These are phyloP conservation scores for Thysanoteuthis rhombus DNA, from an alignment of 2,888 invertebrate species.

Conservation along the genomic window DNA sequence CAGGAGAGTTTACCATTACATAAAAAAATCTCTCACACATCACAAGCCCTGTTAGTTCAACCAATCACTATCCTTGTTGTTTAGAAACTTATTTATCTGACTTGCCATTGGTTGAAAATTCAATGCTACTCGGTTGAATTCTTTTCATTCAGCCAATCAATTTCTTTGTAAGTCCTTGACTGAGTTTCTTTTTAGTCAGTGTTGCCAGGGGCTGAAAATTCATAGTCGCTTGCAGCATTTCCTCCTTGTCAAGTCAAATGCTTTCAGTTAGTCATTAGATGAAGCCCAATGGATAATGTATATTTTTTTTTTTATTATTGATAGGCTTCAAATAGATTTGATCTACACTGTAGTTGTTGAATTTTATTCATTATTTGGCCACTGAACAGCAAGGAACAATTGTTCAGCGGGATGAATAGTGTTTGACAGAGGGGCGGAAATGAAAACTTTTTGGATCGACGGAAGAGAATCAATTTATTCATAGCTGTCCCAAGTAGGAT, in stretches of 20 bases:
- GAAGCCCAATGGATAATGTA: not conserved
- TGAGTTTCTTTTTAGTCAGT: not conserved
- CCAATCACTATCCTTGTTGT: not conserved
- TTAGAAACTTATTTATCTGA: not conserved
- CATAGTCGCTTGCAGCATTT: not conserved
- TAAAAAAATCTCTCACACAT: not conserved
- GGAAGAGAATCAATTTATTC: conserved; percentile 12
- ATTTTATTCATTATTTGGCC: conserved; percentile 1
- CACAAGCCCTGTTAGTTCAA: not conserved
- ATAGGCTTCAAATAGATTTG: not conserved
- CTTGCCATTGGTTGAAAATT: not conserved
- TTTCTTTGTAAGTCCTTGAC: not conserved
- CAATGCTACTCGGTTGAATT: not conserved
- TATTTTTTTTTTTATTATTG: not conserved
- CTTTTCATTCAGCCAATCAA: not conserved
- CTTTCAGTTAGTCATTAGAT: not conserved
- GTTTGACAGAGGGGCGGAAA: not conserved
- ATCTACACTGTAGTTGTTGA: conserved; percentile 12
- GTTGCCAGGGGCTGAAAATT: not conserved
- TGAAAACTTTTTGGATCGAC: not conserved
- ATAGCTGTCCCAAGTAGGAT: not conserved
- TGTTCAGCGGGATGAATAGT: not conserved
- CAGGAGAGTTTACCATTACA: not conserved
- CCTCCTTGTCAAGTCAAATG: not conserved
- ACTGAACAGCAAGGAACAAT: not conserved